Evolutionary conservation across 2,797 vertebrate genomes (phyloP).

Genomic region (Clamator glandarius): DNA sequence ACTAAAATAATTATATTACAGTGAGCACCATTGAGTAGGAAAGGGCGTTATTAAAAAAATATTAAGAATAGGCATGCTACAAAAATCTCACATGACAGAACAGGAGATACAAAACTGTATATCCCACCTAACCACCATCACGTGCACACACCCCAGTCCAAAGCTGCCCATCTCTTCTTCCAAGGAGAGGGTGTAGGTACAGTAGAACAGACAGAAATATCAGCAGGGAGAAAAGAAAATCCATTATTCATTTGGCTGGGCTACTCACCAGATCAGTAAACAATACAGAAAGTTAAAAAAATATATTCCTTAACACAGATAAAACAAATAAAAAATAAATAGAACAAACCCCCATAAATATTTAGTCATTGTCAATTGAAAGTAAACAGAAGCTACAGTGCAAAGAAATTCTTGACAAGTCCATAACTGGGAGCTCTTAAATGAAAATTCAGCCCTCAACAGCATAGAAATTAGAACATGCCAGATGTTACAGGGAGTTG

Average conservation of each 20-base stretch:
- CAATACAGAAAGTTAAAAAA: neutral
- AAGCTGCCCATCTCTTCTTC: neutral
- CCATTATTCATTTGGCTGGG: neutral
- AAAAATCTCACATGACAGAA: neutral
- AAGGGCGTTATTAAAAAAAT: neutral
- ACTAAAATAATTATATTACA: neutral
- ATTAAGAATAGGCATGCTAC: neutral
- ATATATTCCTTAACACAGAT: neutral
- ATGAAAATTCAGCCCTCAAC: slow-evolving; percentile 61
- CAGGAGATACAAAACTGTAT: neutral
- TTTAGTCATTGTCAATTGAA: neutral
- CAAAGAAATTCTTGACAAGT: slow-evolving; percentile 44
- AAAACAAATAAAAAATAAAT: neutral
- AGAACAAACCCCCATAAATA: neutral
- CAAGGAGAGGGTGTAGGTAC: neutral
- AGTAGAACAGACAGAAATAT: neutral
- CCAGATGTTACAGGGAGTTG: slow-evolving; percentile 70
- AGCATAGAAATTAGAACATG: slow-evolving; percentile 61
- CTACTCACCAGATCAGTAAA: neutral
- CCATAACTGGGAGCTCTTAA: slow-evolving; percentile 59
- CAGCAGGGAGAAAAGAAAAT: neutral
- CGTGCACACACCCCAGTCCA: neutral
- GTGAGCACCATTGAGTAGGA: neutral
- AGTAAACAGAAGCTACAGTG: neutral
- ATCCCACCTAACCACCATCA: neutral